A percentile compares a stretch with the other conserved stretches of the same genome.
Conservation (phyloP, 92 coral and sea anemone genomes). For the Zoanthus sociatus region DNA sequence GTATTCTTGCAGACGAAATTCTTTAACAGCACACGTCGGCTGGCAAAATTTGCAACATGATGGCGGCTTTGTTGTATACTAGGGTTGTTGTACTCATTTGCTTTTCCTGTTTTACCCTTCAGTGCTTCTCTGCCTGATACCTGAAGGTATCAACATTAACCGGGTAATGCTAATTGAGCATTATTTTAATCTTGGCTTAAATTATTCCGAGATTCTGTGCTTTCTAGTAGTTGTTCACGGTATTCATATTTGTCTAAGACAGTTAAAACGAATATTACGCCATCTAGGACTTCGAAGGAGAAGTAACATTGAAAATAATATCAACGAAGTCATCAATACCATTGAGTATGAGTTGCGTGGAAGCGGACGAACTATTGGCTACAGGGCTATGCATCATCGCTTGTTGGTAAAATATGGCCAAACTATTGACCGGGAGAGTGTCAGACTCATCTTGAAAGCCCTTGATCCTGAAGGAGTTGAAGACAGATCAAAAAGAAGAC, state of each 20-base stretch:
- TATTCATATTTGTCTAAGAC: conserved; percentile 4
- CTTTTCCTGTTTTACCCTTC: conserved; percentile 29
- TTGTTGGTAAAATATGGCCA: conserved; percentile 45
- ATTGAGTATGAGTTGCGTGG: conserved; percentile 32
- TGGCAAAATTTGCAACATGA: background rate
- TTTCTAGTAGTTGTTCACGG: conserved; percentile 45
- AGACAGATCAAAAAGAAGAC: too few relatives aligned
- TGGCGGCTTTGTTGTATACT: background rate
- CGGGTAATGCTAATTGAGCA: conserved; percentile 8
- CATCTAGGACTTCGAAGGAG: too few relatives aligned
- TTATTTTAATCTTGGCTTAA: conserved; percentile 41
- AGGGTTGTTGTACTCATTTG: background rate
- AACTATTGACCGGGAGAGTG: conserved; percentile 34
- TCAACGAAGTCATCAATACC: too few relatives aligned
- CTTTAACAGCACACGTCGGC: background rate
- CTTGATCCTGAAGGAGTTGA: too few relatives aligned
- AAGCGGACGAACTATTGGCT: conserved; percentile 36
- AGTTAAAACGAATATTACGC: too few relatives aligned
- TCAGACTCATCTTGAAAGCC: conserved; percentile 41
- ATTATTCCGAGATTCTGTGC: conserved; percentile 40
- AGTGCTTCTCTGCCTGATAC: conserved; percentile 1
- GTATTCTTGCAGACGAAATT: background rate
- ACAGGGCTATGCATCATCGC: conserved; percentile 45
- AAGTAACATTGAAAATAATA: too few relatives aligned
- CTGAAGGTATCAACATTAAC: background rate